Evolutionary conservation across 2,113 vertebrate species (phyloP), one percentile per base, ranked within the genome.

Genomic region (Melospiza georgiana): DNA sequence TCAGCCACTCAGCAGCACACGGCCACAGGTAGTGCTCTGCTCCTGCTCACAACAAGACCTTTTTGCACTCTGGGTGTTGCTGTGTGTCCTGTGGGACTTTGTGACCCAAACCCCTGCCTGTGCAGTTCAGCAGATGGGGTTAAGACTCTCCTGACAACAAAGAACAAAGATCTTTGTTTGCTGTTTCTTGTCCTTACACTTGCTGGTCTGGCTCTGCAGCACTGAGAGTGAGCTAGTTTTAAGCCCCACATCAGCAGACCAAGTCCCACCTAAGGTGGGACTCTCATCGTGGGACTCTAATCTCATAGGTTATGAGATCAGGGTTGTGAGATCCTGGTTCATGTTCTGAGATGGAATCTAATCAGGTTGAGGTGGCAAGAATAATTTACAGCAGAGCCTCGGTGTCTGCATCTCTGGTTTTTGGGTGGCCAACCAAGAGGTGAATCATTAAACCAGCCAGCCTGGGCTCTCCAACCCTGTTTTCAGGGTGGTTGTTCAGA

Each of bases 1-100:
- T 99, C 98, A 99, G 99, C 90, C 99, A 99, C 48, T 99, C 99
- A 0, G 99, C 99, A 0, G 99, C 99, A 28, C 99, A 99, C 0
- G 99, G 99, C 79, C 99, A 99, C 98, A 99, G 99, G 99, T 99
- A 96, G 12, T 9, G 37, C 43, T 43, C 62, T 8, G 1, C 1
- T 41, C 10, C 0, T 19, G 33, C 12, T 52, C 69, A 4, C 17
- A 27, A 3, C 16, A 16, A 22, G 18, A 4, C 0, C 1, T 27
- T 49, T 79, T 11, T 43, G 15, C 65, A 1, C 59, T 41, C 15
- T 0, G 2, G 58, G 23, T 46, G 24, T 14, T 76, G n/a, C 59
- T 24, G 2, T 3, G 19, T 63, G 74, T 65, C n/a, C 51, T 20
- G 1, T 4, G 10, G 55, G 57, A 8, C 52, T 58, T 22, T 9